Conservation (phyloP, 2,797 vertebrate species). For the Halcyon leucocephala region DNA sequence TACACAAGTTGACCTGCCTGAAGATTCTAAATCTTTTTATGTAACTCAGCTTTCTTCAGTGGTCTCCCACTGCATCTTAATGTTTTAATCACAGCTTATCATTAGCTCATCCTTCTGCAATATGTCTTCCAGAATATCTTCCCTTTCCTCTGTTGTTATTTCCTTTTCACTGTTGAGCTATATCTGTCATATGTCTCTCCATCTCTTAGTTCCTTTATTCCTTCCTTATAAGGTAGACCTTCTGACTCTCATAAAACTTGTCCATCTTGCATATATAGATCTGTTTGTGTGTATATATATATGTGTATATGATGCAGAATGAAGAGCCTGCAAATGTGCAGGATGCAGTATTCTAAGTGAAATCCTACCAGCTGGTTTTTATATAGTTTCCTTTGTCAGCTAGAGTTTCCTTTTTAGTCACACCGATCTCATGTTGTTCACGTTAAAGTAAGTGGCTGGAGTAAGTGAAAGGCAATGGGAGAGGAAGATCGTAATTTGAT, state of each 20-base stretch:
- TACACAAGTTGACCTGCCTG: not conserved
- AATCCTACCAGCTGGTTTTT: slow-evolving; percentile 14
- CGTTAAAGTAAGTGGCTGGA: not conserved
- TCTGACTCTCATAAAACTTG: not conserved
- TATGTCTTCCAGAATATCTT: not conserved
- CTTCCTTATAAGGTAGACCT: not conserved
- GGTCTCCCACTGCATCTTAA: not conserved
- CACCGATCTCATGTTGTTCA: not conserved
- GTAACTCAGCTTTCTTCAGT: not conserved
- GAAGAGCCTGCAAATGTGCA: not conserved
- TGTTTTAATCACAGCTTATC: not conserved
- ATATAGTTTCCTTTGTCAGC: not conserved
- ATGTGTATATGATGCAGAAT: not conserved
- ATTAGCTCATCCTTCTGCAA: not conserved
- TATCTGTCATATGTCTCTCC: not conserved
- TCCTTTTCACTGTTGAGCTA: not conserved
- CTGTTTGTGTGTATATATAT: not conserved
- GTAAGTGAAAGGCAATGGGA: not conserved
- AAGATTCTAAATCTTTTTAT: not conserved
- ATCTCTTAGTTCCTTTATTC: not conserved
- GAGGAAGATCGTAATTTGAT: not conserved
- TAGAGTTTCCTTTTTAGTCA: not conserved
- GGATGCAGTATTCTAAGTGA: not conserved
- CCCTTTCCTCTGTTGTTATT: not conserved
- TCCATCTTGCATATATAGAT: not conserved